A percentile compares a stretch with the other conserved stretches of the same genome.
These are phyloP conservation scores for Hirtodrosophila alboralis DNA, from an alignment of 2,888 invertebrate genomes.

Conservation along the genomic window DNA sequence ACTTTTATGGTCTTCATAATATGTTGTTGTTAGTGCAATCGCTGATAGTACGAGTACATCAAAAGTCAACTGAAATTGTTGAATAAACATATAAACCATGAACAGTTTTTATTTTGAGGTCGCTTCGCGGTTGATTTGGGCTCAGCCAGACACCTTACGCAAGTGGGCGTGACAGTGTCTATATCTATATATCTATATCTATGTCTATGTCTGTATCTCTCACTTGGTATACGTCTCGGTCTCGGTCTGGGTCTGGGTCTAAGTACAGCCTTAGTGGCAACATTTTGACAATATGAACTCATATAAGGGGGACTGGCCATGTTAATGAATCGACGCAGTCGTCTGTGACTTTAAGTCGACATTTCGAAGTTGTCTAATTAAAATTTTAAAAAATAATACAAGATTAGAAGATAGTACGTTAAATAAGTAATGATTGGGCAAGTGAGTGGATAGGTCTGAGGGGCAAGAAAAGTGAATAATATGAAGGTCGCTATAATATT, in stretches of 20 bases:
- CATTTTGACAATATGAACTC: conserved; percentile 31
- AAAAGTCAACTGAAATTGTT: conserved; percentile 34
- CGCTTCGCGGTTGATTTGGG: conserved; percentile 59
- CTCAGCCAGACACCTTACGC: conserved; percentile 48
- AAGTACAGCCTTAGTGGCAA: conserved; percentile 30
- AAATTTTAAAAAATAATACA: conserved; percentile 44
- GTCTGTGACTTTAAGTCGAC: conserved; percentile 59
- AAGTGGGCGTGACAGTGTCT: conserved; percentile 50
- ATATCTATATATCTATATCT: not conserved
- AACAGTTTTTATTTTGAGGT: conserved; percentile 54
- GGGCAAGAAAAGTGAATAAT: not conserved
- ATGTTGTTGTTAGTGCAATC: conserved; percentile 25
- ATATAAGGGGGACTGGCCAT: conserved; percentile 46
- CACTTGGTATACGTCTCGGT: conserved; percentile 12
- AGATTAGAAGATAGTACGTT: conserved; percentile 35
- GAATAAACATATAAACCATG: conserved; percentile 43
- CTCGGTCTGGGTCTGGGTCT: conserved; percentile 15
- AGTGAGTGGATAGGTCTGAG: conserved; percentile 3
- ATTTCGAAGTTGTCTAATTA: conserved; percentile 59
- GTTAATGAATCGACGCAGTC: conserved; percentile 66
- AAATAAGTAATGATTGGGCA: conserved; percentile 31
- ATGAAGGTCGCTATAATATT: too few species aligned
- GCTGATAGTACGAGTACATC: conserved; percentile 25
- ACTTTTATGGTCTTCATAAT: conserved; percentile 33
- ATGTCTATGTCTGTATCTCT: not conserved